phyloP scores from a whole-genome alignment of 2,888 invertebrate genomes.

The Monochamus alternatus region DNA sequence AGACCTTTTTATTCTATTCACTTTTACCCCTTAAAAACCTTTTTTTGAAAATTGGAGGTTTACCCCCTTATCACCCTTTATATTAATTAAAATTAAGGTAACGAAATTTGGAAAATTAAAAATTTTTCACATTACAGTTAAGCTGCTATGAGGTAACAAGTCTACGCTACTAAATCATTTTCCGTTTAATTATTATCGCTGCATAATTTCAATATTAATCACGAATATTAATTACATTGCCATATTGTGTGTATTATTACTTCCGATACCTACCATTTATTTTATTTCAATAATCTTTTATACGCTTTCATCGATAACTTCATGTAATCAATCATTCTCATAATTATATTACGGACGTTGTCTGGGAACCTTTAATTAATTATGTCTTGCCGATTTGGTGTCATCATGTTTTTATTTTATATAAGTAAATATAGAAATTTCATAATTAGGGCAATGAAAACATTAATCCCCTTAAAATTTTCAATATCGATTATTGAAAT shows the following conservation, averaged over 20 bases:
- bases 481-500: no score
- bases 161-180: no score
- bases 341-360: conserved; percentile 33
- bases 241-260: conserved; percentile 14
- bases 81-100: no score
- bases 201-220: conserved; percentile 19
- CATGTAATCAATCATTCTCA: conserved; percentile 31
- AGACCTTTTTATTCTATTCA: no score
- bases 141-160: no score
- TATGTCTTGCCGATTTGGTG: conserved; percentile 10
- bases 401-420: conserved; percentile 10
- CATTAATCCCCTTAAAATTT: no score
- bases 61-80: no score
- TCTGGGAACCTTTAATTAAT: conserved; percentile 27
- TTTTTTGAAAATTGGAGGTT: no score
- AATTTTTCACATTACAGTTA: no score
- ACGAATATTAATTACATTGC: conserved; percentile 15
- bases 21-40: no score
- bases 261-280: conserved; percentile 17
- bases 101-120: no score
- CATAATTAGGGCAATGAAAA: no score
- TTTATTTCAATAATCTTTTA: conserved; percentile 35
- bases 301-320: conserved; percentile 26
- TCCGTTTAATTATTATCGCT: not conserved
- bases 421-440: conserved; percentile 8